Conservation (phyloP, 2,113 vertebrate genomes). For the Pycnonotus jocosus region DNA sequence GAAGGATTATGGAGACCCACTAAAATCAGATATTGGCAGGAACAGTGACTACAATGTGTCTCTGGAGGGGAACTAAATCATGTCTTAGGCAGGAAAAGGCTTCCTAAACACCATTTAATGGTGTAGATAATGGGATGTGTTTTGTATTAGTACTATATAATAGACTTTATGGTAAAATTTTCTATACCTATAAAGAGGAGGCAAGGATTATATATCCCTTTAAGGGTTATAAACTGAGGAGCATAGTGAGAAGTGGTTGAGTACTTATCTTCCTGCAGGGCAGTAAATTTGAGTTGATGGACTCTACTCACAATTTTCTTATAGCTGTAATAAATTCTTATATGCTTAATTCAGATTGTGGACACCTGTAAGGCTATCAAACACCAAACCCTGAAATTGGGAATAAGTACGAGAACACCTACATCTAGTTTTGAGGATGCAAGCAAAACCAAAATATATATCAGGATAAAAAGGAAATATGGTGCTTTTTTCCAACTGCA, state of each 20-base stretch:
- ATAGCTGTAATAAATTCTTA: not conserved
- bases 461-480: not conserved
- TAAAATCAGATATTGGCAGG: not conserved
- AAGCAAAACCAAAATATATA: not conserved
- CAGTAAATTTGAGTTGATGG: not conserved
- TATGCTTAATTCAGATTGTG: not conserved
- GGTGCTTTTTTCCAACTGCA: not conserved
- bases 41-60: not conserved
- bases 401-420: not conserved
- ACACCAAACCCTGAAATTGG: not conserved
- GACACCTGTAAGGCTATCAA: not conserved
- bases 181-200: not conserved
- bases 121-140: not conserved
- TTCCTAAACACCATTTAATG: not conserved
- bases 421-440: not conserved
- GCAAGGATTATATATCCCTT: not conserved
- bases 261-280: not conserved
- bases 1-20: not conserved
- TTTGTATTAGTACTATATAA: not conserved
- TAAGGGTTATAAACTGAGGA: not conserved
- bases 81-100: not conserved
- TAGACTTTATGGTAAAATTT: not conserved
- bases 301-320: not conserved
- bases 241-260: not conserved
- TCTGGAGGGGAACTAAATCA: not conserved